A percentile compares a stretch with the other conserved stretches of the same genome.
These are phyloP conservation scores for Erethizon dorsatum DNA, from an alignment of 2,797 vertebrate species.

Conservation along the genomic window DNA sequence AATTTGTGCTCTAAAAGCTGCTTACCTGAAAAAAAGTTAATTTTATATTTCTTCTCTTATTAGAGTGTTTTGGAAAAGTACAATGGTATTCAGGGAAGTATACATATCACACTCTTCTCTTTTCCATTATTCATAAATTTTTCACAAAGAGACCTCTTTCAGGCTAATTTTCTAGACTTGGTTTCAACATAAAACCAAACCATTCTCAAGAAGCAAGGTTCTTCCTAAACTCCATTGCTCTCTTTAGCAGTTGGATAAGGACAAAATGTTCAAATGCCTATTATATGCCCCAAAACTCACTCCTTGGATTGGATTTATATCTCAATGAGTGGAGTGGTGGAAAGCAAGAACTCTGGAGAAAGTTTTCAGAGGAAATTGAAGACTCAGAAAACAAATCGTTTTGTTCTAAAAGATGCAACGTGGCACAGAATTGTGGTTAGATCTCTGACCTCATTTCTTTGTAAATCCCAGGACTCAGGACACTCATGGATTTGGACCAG, in stretches of 20 bases:
- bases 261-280: neutral
- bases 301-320: neutral
- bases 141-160: conserved; percentile 13
- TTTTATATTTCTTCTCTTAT: neutral
- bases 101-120: neutral
- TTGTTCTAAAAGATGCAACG: neutral
- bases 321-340: neutral
- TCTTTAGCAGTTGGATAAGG: neutral
- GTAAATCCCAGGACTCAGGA: neutral
- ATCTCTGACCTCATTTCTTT: neutral
- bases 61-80: neutral
- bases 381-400: neutral
- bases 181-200: conserved; percentile 58
- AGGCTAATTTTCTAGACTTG: conserved; percentile 26
- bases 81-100: neutral
- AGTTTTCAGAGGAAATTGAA: neutral
- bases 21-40: conserved; percentile 33
- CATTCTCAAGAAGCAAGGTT: conserved; percentile 47
- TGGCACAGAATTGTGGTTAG: neutral
- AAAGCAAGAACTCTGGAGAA: neutral
- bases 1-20: neutral
- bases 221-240: neutral
- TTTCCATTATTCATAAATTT: conserved; percentile 48
- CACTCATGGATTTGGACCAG: neutral
- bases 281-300: neutral